Conservation (phyloP, 2,797 vertebrate genomes). For the Platyrinchus mystaceus region DNA sequence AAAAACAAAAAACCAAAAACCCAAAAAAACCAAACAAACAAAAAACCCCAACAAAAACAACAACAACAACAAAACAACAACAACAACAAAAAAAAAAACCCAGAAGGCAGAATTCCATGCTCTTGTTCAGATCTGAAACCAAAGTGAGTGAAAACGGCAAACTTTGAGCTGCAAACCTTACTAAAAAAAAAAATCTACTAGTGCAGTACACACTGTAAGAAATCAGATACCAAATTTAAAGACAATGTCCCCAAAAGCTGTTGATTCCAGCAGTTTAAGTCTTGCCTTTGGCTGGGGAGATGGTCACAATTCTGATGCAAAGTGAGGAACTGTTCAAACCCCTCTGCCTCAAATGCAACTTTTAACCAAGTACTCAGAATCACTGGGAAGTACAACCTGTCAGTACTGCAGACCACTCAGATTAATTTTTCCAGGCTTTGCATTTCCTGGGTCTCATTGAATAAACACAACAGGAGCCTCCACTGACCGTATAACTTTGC, state of each 20-base stretch:
- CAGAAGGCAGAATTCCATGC: background rate
- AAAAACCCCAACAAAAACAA: too few relatives aligned
- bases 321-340: background rate
- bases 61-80: too few relatives aligned
- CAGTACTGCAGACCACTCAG: background rate
- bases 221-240: background rate
- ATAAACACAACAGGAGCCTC: background rate
- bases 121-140: background rate
- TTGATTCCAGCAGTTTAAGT: background rate
- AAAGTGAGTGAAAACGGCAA: rapidly evolving
- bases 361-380: background rate
- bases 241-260: background rate
- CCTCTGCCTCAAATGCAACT: background rate
- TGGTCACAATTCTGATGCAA: background rate
- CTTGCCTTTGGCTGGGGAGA: background rate
- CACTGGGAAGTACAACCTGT: background rate
- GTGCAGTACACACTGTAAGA: background rate
- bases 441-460: background rate
- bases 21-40: too few relatives aligned
- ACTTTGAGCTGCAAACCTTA: background rate
- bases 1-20: too few relatives aligned
- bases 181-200: background rate
- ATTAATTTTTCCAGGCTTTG: background rate
- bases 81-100: background rate
- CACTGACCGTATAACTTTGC: constrained; percentile 91